phyloP scores from a whole-genome alignment of 1,140 invertebrate species.

The Bombus superbus region DNA sequence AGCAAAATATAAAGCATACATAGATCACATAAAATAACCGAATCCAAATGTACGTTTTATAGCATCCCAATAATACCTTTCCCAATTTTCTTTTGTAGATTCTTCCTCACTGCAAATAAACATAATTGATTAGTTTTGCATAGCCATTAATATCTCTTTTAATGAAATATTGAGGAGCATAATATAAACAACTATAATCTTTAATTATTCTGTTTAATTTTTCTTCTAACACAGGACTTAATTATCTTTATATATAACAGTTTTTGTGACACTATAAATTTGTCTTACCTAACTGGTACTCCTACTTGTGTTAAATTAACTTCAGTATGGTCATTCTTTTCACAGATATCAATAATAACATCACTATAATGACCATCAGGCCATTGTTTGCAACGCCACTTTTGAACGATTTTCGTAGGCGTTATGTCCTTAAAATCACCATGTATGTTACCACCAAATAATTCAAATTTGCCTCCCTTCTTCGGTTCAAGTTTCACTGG shows the following conservation, averaged over 20 bases:
- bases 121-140: neutral
- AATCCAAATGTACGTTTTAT: slow-evolving; percentile 97
- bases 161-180: neutral
- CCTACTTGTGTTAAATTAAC: slow-evolving; percentile 91
- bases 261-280: neutral
- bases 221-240: neutral
- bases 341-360: slow-evolving; percentile 92
- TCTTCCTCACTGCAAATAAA: slow-evolving; percentile 87
- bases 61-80: slow-evolving; percentile 95
- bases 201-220: neutral
- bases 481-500: slow-evolving; percentile 90
- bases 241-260: too few relatives aligned
- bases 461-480: slow-evolving; percentile 93
- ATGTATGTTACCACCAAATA: slow-evolving; percentile 96
- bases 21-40: slow-evolving; percentile 89
- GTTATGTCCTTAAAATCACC: slow-evolving; percentile 95
- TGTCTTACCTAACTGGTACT: slow-evolving; percentile 87
- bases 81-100: slow-evolving; percentile 94
- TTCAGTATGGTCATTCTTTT: slow-evolving; percentile 93
- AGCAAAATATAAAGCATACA: slow-evolving; percentile 59
- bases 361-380: slow-evolving; percentile 95
- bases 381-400: slow-evolving; percentile 98
- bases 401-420: slow-evolving; percentile 93
- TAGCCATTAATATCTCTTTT: neutral
- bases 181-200: neutral